Evolutionary conservation across 2,797 vertebrate genomes (phyloP), one percentile per base, ranked within the genome.

Genomic region (Ceyx erithaca): DNA sequence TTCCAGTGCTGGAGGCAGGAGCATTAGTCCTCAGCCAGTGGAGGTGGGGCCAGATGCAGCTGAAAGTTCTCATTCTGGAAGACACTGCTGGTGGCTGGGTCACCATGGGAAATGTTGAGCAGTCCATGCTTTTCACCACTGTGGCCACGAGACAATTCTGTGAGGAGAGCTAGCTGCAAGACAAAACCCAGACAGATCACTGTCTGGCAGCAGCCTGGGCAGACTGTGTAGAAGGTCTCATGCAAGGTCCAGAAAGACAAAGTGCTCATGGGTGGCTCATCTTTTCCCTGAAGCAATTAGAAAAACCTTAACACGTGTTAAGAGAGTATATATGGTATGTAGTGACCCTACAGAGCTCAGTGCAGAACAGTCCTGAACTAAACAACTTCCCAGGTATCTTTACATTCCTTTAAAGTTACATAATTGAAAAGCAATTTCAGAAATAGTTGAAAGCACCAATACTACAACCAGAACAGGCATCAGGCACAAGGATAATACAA

Each of bases 21-120:
- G 57, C 2, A 0, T 46, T 93, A 96, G 81, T 99, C 98, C 64
- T 99, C 98, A 9, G 98, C 70, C 86, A 98, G 85, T 0, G 99
- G 99, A 0, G 99, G 99, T 3, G 99, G 99, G 2, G 97, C 96
- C 61, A 99, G 98, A 45, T 98, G 99, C 6, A 99, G 98, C 87
- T 98, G 98, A 94, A 99, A 99, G 92, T 97, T 98, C 96, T 99
- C 98, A 0, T 98, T 98, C 97, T 98, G 98, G 96, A 98, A 98
- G 90, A 98, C 94, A 5, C 98, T 98, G 96, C 92, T 97, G 77
- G 98, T 75, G 89, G 98, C 96, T 1, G 94, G 70, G 79, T 97
- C 94, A 12, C 97, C 86, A 1, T 98, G 98, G 92, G 96, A 80
- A n/a, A 98, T 11, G 4, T 98, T 95, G 15, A 98, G 95, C 3